Percentiles rank a stretch among this genome's conserved stretches.
These are phyloP conservation scores for Microhierax caerulescens DNA, from an alignment of 2,797 vertebrate species.

Conservation along the genomic window DNA sequence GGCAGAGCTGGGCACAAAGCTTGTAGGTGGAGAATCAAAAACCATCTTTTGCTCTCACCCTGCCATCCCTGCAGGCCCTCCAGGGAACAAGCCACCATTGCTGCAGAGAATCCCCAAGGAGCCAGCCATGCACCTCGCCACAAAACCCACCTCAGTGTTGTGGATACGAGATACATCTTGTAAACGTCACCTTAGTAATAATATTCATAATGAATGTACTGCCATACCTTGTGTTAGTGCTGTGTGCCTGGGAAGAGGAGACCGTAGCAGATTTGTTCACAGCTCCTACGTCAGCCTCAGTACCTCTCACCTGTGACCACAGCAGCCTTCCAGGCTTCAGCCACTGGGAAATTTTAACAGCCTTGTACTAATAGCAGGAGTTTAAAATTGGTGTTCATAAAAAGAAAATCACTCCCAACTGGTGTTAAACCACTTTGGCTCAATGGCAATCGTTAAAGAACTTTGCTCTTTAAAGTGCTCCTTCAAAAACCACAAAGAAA, in stretches of 20 bases:
- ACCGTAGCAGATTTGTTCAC: neutral
- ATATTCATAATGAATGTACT: neutral
- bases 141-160: neutral
- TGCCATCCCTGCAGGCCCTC: neutral
- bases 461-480: conserved; percentile 65
- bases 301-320: neutral
- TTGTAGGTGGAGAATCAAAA: neutral
- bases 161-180: accelerated
- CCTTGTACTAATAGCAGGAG: neutral
- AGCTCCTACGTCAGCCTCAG: neutral
- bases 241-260: neutral
- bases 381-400: neutral
- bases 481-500: conserved; percentile 74
- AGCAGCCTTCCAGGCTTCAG: neutral
- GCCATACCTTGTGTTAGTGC: neutral
- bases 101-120: neutral
- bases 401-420: conserved; percentile 7
- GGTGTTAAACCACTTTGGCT: conserved; percentile 49
- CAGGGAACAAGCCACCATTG: neutral
- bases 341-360: neutral
- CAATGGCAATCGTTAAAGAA: conserved; percentile 18
- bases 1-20: neutral
- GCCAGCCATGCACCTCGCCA: accelerated
- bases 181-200: neutral
- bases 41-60: neutral